Evolutionary conservation across 1,140 invertebrate genomes (phyloP), one percentile per base, ranked within the genome.

Genomic region (Tribolium castaneum): DNA sequence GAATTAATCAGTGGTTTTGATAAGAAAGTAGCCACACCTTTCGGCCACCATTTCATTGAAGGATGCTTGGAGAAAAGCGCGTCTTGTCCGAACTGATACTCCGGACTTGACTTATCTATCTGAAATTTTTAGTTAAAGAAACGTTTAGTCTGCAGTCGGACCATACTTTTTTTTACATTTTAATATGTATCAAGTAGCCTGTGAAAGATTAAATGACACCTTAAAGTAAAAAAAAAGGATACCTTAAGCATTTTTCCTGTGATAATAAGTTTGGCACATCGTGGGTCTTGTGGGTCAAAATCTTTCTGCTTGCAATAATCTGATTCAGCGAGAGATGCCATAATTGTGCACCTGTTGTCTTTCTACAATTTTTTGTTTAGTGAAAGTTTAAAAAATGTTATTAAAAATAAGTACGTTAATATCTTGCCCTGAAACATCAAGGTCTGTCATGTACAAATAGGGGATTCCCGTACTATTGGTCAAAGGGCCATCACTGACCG

Each of bases 221-320:
- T n/a, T n/a, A n/a, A n/a, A n/a, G n/a, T n/a, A n/a, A n/a, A n/a
- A 19, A 19, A 19, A 19, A 19, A 19, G 16, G 1, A 1, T 30
- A 30, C 25, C 25, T 89, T 89, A 71, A 90, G 87, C 76, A 95
- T 91, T 84, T 89, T 90, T 45, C 94, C 94, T 19, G 91, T 90
- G 0, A 96, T 87, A 80, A 94, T 92, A 0, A 93, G 87, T 70
- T 93, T 90, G 0, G 93, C 91, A 89, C 95, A 96, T 9, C 93
- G 89, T 1, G 95, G 94, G 87, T 95, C 94, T 89, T 95, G 93
- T 0, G 94, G 92, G 86, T 96, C 94, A 75, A 89, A 92, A 56
- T 89, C 84, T 59, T 91, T 86, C 0, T 86, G 85, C 54, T 88
- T 86, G 81, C 94, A 96, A 80, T 92, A 94, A 62, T 90, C 82